These are phyloP conservation scores for Carlito syrichta DNA, from an alignment of 2,113 vertebrate species.

Conservation along the genomic window DNA sequence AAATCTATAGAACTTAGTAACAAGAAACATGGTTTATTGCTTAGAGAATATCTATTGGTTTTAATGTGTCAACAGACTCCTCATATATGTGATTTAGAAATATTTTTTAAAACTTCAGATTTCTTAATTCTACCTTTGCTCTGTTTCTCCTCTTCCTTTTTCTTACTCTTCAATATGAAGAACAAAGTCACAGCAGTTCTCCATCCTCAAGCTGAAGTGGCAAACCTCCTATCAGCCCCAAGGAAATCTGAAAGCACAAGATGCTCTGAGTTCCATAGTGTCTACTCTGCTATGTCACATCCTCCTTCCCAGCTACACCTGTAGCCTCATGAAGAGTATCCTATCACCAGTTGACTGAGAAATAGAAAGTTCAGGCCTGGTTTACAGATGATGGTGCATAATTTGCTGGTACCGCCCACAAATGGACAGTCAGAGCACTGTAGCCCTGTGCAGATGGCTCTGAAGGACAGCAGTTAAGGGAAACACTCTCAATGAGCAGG, in stretches of 20 bases:
- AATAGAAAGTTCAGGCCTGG: neutral
- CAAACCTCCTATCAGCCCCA: neutral
- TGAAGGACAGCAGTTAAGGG: neutral
- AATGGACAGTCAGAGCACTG: neutral
- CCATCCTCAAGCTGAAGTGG: neutral
- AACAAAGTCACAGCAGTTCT: neutral
- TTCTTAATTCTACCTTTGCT: neutral
- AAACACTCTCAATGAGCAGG: neutral
- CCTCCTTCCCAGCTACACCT: neutral
- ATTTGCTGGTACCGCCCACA: neutral
- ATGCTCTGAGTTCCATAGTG: no score
- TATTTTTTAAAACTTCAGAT: neutral
- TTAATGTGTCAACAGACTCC: neutral
- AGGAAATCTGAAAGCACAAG: neutral
- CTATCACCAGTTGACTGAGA: no score
- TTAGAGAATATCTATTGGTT: neutral
- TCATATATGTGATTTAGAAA: neutral
- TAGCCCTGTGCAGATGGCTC: neutral
- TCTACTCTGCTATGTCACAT: neutral
- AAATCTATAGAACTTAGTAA: neutral
- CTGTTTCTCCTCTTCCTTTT: neutral
- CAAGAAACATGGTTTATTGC: neutral
- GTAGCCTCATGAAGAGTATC: neutral
- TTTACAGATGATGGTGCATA: neutral
- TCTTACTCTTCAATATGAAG: neutral